phyloP scores from a whole-genome alignment of 2,113 vertebrate species.

The Epinephelus lanceolatus region DNA sequence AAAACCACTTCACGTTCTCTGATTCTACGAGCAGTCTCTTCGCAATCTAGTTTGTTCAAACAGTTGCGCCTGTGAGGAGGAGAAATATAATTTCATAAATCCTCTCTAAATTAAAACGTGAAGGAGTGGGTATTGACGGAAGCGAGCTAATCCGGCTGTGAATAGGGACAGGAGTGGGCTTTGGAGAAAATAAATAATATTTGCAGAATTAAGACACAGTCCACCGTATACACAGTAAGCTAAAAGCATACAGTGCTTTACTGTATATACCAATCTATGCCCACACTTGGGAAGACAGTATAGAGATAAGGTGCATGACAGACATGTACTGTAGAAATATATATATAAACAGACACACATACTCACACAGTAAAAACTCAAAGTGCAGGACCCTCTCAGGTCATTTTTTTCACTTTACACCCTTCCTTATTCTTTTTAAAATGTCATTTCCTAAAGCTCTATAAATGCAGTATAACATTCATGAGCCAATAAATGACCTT shows the following conservation, averaged over 20 bases:
- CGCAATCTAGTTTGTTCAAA: constrained; percentile 64
- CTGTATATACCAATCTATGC: background rate
- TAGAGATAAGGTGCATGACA: background rate
- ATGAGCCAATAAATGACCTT: constrained; percentile 69
- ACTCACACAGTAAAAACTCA: constrained; percentile 1
- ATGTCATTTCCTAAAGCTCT: constrained; percentile 44
- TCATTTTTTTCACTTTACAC: constrained; percentile 3
- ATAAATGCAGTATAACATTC: constrained; percentile 51
- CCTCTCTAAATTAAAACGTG: constrained; percentile 72
- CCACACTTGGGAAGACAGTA: background rate
- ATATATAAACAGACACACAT: background rate
- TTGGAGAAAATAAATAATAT: constrained; percentile 57
- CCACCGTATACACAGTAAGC: background rate
- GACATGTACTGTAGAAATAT: background rate
- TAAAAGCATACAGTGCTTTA: background rate
- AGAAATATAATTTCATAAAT: constrained; percentile 67
- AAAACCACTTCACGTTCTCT: constrained; percentile 42
- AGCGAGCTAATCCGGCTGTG: constrained; percentile 65
- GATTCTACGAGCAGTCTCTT: constrained; percentile 33
- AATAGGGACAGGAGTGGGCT: constrained; percentile 61
- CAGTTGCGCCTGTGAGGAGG: constrained; percentile 53
- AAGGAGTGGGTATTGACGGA: constrained; percentile 60
- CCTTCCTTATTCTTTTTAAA: constrained; percentile 30
- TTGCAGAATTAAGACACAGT: constrained; percentile 44
- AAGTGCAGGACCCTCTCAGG: background rate